Evolutionary conservation across 2,113 vertebrate species (phyloP).

Genomic region (Microtus montanus): DNA sequence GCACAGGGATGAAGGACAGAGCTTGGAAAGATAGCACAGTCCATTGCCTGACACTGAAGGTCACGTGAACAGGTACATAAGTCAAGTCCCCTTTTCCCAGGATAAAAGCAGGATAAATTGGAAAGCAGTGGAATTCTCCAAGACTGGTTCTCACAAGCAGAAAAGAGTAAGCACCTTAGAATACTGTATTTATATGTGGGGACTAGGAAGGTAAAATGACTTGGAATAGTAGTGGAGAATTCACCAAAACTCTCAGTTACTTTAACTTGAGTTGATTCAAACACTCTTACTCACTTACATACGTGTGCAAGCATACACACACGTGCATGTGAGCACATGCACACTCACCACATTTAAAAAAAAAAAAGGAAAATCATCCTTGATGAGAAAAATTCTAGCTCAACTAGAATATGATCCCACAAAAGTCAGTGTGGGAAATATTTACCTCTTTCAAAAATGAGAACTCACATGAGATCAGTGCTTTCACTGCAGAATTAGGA

Average conservation of each 20-base stretch:
- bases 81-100: neutral
- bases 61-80: neutral
- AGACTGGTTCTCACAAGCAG: neutral
- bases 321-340: neutral
- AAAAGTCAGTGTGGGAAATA: neutral
- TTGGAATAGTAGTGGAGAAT: neutral
- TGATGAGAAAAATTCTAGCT: neutral
- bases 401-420: neutral
- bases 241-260: neutral
- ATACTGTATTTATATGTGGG: neutral
- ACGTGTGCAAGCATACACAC: neutral
- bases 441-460: neutral
- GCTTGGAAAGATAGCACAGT: neutral
- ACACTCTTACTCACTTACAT: neutral
- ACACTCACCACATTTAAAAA: neutral
- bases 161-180: neutral
- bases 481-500: neutral
- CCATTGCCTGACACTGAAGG: neutral
- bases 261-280: neutral
- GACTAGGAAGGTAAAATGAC: neutral
- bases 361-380: neutral
- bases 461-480: too few species aligned
- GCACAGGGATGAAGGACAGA: neutral
- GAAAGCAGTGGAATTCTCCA: neutral
- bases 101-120: neutral